Conservation (phyloP, 1,140 invertebrate genomes). For the Sipha flava region DNA sequence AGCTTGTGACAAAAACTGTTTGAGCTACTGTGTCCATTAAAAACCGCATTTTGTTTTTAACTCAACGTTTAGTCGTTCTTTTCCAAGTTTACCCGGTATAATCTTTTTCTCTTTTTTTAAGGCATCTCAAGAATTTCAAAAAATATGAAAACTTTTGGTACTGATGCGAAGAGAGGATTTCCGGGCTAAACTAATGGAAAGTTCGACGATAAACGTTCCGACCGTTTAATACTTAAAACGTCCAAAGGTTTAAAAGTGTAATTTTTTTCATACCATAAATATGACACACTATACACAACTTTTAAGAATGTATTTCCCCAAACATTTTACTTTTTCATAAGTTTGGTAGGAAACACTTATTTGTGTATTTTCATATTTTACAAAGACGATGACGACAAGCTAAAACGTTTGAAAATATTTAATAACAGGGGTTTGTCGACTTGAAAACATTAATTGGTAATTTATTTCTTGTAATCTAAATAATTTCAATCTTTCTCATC, state of each 20-base stretch:
- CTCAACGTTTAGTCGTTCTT: not conserved
- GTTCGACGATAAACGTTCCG: not conserved
- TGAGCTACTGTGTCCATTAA: not conserved
- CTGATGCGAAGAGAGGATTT: not conserved
- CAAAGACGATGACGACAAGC: not conserved
- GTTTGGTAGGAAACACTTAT: not conserved
- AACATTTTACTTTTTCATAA: not conserved
- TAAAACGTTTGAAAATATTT: not conserved
- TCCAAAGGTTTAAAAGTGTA: not conserved
- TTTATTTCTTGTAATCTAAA: not conserved
- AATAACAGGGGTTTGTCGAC: not conserved
- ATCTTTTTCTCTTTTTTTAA: not conserved
- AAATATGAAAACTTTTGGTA: not conserved
- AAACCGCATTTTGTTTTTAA: not conserved
- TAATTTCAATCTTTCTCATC: not conserved
- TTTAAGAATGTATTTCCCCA: not conserved
- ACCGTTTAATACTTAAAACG: constrained; percentile 1
- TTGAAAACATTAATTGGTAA: not conserved
- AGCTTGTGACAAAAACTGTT: not conserved
- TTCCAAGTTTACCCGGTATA: not conserved
- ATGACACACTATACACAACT: not conserved
- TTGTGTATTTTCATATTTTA: not conserved
- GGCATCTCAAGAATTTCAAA: not conserved
- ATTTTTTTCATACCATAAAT: not conserved
- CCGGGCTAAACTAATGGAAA: not conserved